phyloP scores from a whole-genome alignment of 2,888 invertebrate species.

The Pinctada fucata region DNA sequence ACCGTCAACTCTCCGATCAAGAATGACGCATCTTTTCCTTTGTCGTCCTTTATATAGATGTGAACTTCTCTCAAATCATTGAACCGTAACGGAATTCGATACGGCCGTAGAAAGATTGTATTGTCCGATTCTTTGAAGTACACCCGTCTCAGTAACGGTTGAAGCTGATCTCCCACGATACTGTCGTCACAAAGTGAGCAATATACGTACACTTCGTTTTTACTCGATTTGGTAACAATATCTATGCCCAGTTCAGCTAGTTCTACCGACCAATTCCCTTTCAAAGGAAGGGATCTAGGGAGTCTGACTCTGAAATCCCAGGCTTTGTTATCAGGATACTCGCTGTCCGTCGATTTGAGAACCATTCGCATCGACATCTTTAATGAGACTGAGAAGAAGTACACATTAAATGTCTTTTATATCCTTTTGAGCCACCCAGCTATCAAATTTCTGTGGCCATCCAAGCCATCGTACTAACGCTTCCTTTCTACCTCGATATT shows the following conservation, averaged over 20 bases:
- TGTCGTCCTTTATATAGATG: slow-evolving; percentile 36
- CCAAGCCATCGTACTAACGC: slow-evolving; percentile 17
- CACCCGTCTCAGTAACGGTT: slow-evolving; percentile 25
- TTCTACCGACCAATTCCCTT: not conserved
- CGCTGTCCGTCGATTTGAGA: too few species aligned
- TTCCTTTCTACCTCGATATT: not conserved
- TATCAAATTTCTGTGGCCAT: slow-evolving; percentile 28
- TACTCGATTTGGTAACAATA: not conserved
- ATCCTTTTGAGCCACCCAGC: slow-evolving; percentile 15
- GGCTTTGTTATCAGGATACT: too few species aligned
- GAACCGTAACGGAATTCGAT: not conserved
- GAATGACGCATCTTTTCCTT: not conserved
- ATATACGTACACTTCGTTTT: slow-evolving; percentile 32
- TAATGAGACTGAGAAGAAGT: too few species aligned
- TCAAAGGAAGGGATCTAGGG: too few species aligned
- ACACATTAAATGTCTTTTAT: not conserved
- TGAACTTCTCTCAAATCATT: slow-evolving; percentile 1
- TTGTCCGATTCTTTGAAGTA: not conserved
- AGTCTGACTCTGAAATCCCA: too few species aligned
- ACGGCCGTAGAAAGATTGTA: slow-evolving; percentile 24
- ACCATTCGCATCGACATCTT: too few species aligned
- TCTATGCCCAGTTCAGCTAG: too few species aligned
- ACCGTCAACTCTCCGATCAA: too few species aligned
- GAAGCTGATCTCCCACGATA: slow-evolving; percentile 30
- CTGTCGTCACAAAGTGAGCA: slow-evolving; percentile 35